Percentiles rank a stretch among this genome's conserved stretches.
Evolutionary conservation across 2,797 vertebrate genomes (phyloP).

Genomic region (Halcyon chelicuti): DNA sequence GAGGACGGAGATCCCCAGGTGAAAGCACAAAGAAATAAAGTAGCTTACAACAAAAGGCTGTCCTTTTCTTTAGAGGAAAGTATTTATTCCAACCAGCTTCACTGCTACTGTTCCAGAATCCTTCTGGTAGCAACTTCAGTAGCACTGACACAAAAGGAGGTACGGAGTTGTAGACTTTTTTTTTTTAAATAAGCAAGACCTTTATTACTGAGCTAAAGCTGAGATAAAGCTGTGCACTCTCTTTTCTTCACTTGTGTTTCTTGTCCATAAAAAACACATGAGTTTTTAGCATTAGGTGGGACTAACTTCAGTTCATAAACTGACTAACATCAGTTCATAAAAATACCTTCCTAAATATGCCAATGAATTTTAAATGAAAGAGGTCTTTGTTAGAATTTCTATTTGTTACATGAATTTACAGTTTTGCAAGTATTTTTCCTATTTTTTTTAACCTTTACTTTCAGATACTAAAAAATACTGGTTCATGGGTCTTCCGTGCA

Average conservation of each 20-base stretch:
- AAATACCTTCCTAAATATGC: not conserved
- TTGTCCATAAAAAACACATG: not conserved
- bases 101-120: not conserved
- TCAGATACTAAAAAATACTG: not conserved
- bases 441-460: not conserved
- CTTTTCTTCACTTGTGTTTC: not conserved
- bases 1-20: not conserved
- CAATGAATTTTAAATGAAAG: not conserved
- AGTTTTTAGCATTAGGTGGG: not conserved
- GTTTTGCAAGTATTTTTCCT: not conserved
- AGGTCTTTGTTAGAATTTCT: not conserved
- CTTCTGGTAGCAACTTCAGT: not conserved
- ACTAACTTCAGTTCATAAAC: not conserved
- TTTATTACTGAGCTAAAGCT: not conserved
- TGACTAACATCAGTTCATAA: not conserved
- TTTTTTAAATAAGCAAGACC: not conserved
- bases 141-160: not conserved
- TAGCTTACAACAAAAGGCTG: not conserved
- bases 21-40: not conserved
- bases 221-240: not conserved
- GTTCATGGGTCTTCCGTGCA: not conserved
- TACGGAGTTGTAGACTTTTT: not conserved
- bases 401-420: not conserved
- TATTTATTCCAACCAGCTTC: not conserved
- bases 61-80: not conserved